Evolutionary conservation across 2,888 invertebrate species (phyloP), one percentile per base, ranked within the genome.

Genomic region (Drosophila longiperda): DNA sequence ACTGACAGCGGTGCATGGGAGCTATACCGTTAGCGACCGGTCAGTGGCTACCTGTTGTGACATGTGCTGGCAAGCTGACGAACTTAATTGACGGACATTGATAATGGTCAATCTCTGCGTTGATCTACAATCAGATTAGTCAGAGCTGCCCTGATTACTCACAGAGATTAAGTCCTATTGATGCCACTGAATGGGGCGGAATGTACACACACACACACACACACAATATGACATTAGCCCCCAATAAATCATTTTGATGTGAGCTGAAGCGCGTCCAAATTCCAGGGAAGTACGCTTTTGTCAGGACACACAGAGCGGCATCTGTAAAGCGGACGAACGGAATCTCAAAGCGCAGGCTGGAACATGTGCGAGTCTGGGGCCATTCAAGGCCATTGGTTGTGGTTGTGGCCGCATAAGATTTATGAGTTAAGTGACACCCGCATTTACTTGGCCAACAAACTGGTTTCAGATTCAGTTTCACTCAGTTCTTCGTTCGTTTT

Each of bases 361-460:
- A 55, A 54, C 65, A 61, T 77, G 62, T 78, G 79, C 53, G 59
- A 26, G 32, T 49, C 64, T 55, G 34, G 33, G 32, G 34, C 12
- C 32, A 33, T 64, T 76, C 80, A 80, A 80, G 80, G 80, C 79
- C 79, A 73, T 73, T 63, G 38, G n/a, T 29, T 48, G 59, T 48
- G 65, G 64, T 60, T 68, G 74, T 63, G 66, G 66, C 53, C 73
- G 54, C 60, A 70, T 17, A 77, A 87, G 89, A 87, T 87, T 87
- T 87, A 89, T 89, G 87, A 77, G 81, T 74, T 66, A 73, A 85
- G 88, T 82, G 86, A 85, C 89, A 86, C 86, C 83, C 83, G 85
- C 85, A 82, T 82, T 78, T 73, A 82, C 79, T 77, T 77, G 71
- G 72, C 66, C 72, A 61, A 69, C 75, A 87, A 89, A 89, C 87